These are phyloP conservation scores for Eidolon helvum DNA, from an alignment of 2,113 vertebrate species.

Conservation along the genomic window DNA sequence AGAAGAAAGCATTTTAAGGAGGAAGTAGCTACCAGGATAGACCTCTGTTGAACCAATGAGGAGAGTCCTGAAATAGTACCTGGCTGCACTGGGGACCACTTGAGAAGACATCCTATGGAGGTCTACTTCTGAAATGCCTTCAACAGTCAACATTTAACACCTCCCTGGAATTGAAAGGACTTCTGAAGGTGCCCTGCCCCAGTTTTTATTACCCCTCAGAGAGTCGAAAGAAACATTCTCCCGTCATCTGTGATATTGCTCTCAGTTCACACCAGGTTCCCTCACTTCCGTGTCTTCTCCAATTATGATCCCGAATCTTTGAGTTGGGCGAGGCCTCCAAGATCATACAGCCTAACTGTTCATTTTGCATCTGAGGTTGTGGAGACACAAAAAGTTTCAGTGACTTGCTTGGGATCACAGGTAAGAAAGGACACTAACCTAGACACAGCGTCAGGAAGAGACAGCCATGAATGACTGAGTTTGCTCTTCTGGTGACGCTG, in stretches of 20 bases:
- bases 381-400: neutral
- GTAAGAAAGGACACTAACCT: neutral
- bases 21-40: neutral
- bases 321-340: neutral
- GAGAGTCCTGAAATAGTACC: neutral
- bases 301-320: neutral
- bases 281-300: neutral
- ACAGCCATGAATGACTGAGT: neutral
- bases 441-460: neutral
- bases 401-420: neutral
- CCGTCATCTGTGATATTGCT: fast-evolving
- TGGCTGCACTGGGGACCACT: neutral
- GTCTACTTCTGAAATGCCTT: neutral
- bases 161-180: neutral
- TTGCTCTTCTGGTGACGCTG: neutral
- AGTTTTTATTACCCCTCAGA: neutral
- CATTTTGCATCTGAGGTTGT: neutral
- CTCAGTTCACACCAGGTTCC: neutral
- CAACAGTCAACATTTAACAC: neutral
- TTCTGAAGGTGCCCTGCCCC: neutral
- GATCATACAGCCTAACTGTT: neutral
- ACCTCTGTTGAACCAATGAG: neutral
- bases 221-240: neutral
- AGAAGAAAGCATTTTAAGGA: neutral
- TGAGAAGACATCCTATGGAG: neutral